These are phyloP conservation scores for Hydriomena furcata DNA, from an alignment of 2,888 invertebrate genomes.

Conservation along the genomic window DNA sequence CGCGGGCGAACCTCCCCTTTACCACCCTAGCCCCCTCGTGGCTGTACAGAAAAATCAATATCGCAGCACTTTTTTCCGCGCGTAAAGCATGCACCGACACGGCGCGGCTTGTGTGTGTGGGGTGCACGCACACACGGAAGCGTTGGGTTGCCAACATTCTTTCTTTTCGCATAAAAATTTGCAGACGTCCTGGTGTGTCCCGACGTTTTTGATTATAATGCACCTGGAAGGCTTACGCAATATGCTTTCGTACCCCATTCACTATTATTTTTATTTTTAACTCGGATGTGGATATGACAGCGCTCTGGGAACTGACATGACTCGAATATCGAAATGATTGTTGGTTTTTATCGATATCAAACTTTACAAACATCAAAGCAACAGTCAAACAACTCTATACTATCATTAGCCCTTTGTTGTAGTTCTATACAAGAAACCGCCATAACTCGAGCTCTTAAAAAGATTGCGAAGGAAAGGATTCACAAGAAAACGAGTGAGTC, in stretches of 20 bases:
- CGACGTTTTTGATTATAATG: conserved; percentile 65
- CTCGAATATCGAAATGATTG: conserved; percentile 18
- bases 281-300: conserved; percentile 27
- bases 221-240: conserved; percentile 64
- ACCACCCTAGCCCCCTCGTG: conserved; percentile 56
- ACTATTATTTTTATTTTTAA: conserved; percentile 28
- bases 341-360: conserved; percentile 8
- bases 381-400: conserved; percentile 58
- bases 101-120: conserved; percentile 55
- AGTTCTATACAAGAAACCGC: conserved; percentile 53
- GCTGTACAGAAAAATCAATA: conserved; percentile 84
- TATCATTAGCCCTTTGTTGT: conserved; percentile 61
- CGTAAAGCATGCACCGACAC: conserved; percentile 84
- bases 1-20: conserved; percentile 66
- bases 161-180: conserved; percentile 67
- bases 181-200: conserved; percentile 51
- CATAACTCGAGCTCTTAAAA: conserved; percentile 64
- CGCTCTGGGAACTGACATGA: conserved; percentile 28
- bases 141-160: conserved; percentile 68
- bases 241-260: conserved; percentile 23
- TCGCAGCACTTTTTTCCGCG: conserved; percentile 84
- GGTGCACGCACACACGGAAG: conserved; percentile 56
- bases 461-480: conserved; percentile 61
- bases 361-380: conserved; percentile 35
- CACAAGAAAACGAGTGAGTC: conserved; percentile 49